Conservation (phyloP, 2,888 invertebrate species). For the Eustalomyia histrio region DNA sequence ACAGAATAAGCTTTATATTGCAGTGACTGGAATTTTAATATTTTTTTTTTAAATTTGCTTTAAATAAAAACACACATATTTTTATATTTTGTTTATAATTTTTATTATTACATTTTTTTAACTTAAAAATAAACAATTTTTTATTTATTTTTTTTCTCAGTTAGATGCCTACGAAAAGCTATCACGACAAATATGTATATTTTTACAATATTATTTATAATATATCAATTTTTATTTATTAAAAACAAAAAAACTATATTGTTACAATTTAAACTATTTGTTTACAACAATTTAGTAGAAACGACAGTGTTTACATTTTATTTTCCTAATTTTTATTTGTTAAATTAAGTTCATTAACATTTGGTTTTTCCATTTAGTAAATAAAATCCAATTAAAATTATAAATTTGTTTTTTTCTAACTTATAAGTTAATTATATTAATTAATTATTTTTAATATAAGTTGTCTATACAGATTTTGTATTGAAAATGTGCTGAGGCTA, state of each 20-base stretch:
- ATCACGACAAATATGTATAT: slow-evolving; percentile 53
- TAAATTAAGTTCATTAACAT: slow-evolving; percentile 53
- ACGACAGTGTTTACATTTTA: background rate
- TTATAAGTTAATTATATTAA: slow-evolving; percentile 59
- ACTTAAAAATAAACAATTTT: slow-evolving; percentile 30
- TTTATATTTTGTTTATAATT: too few relatives aligned
- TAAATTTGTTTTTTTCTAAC: slow-evolving; percentile 23
- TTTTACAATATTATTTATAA: slow-evolving; percentile 18
- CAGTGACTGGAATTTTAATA: too few relatives aligned
- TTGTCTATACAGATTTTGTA: slow-evolving; percentile 14
- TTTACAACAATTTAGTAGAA: slow-evolving; percentile 13
- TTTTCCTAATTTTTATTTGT: slow-evolving; percentile 18
- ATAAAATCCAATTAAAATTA: slow-evolving; percentile 33
- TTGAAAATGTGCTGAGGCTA: slow-evolving; percentile 19
- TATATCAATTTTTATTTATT: background rate
- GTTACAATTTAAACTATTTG: slow-evolving; percentile 30
- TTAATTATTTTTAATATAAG: slow-evolving; percentile 21
- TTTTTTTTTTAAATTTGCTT: too few relatives aligned
- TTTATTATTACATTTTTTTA: background rate
- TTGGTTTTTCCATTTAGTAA: slow-evolving; percentile 40
- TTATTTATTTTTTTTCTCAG: background rate
- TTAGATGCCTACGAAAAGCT: slow-evolving; percentile 57
- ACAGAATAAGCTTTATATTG: too few relatives aligned
- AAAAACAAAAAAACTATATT: slow-evolving; percentile 36
- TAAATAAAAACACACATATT: too few relatives aligned